These are phyloP conservation scores for Sebastes schlegelii DNA, from an alignment of 2,113 vertebrate species.

Conservation along the genomic window DNA sequence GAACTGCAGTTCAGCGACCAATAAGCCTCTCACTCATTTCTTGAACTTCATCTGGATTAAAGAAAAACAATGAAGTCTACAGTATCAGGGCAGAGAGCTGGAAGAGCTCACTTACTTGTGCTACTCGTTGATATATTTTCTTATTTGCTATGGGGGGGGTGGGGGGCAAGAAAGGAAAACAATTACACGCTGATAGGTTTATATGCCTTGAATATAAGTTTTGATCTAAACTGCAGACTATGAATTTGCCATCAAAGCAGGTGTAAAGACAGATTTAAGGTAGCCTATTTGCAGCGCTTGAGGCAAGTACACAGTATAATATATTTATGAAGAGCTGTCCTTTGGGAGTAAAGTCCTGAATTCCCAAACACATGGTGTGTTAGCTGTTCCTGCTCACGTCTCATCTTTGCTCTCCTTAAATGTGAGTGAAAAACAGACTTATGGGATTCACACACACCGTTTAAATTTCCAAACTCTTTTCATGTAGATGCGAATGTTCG, in stretches of 20 bases:
- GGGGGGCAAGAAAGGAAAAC: background rate
- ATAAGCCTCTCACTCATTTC: background rate
- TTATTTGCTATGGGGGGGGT: background rate
- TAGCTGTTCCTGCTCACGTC: background rate
- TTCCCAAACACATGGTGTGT: background rate
- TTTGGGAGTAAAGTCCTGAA: background rate
- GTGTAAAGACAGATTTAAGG: slow-evolving; percentile 10
- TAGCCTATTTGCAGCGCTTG: background rate
- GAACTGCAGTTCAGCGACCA: background rate
- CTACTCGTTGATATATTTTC: background rate
- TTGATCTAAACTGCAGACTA: background rate
- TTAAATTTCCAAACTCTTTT: background rate
- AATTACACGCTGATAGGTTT: background rate
- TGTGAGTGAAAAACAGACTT: background rate
- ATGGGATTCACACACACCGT: background rate
- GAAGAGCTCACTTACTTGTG: background rate
- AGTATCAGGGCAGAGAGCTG: background rate
- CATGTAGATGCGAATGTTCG: background rate
- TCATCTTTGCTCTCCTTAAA: slow-evolving; percentile 5
- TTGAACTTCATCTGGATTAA: background rate
- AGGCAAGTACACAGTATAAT: slow-evolving; percentile 16
- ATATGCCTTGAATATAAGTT: background rate
- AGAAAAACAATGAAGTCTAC: background rate
- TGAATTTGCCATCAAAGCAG: background rate
- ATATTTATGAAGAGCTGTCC: slow-evolving; percentile 20